Conservation (phyloP, 2,888 invertebrate genomes). For the Epirrhoe alternata region DNA sequence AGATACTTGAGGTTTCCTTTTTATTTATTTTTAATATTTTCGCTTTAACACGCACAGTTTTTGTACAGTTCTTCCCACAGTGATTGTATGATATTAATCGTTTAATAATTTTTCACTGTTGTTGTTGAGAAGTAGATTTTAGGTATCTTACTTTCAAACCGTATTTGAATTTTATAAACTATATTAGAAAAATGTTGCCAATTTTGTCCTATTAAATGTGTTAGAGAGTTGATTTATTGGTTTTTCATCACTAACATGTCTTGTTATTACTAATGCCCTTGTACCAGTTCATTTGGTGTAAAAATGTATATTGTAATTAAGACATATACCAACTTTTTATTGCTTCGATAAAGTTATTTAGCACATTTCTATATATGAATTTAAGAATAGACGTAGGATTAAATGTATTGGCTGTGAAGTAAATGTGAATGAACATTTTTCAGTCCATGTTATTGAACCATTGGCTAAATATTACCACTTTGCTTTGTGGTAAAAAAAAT, state of each 20-base stretch:
- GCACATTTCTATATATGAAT: slow-evolving; percentile 36
- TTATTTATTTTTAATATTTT: neutral
- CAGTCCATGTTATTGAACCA: slow-evolving; percentile 59
- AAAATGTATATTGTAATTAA: slow-evolving; percentile 34
- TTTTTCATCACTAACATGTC: slow-evolving; percentile 46
- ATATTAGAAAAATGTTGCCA: slow-evolving; percentile 47
- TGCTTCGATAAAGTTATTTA: slow-evolving; percentile 35
- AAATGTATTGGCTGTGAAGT: slow-evolving; percentile 79
- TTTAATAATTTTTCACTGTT: neutral
- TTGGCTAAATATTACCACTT: neutral
- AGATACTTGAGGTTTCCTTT: slow-evolving; percentile 13
- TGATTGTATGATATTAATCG: neutral
- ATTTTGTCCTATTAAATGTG: slow-evolving; percentile 51
- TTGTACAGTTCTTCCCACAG: neutral
- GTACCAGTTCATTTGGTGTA: slow-evolving; percentile 24
- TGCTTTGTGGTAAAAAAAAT: neutral
- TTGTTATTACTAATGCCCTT: slow-evolving; percentile 39
- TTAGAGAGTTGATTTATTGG: slow-evolving; percentile 34
- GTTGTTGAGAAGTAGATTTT: slow-evolving; percentile 8
- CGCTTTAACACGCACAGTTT: neutral
- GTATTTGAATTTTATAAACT: slow-evolving; percentile 24
- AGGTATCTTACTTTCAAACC: slow-evolving; percentile 17
- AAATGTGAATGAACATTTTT: slow-evolving; percentile 66
- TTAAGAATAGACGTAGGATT: slow-evolving; percentile 59
- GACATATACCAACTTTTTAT: slow-evolving; percentile 34